Base-by-base conservation (phyloP, 2,113 vertebrate species). In the Zosterops borbonicus region DNA sequence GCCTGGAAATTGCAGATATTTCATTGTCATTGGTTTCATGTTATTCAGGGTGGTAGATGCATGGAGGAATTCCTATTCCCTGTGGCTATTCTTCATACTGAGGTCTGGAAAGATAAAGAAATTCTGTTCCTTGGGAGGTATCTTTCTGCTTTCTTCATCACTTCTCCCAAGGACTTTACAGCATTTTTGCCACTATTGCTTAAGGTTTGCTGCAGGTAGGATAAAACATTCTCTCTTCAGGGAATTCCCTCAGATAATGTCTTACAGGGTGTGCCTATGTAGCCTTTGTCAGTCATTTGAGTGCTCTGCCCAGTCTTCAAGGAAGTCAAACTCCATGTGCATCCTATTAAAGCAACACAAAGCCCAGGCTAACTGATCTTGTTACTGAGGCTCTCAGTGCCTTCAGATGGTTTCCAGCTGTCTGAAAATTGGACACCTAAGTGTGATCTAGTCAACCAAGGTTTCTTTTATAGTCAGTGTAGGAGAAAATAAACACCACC, bases 31-130 rank as follows among this genome's bases (percentile, higher is more conserved):
- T 80, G 70, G 44, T 87, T 92, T 95, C 76, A 77, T 6, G 23
- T 94, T 95, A 93, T 88, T 81, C n/a, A 44, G 63, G 35, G 52
- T 82, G 81, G 89, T 82, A 89, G 84, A 84, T 52, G 12, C 70
- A 80, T 59, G 46, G 76, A 95, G 80, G 91, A 95, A 96, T 96
- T 96, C 67, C 52, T 87, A 18, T 85, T 71, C 88, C 94, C 92
- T 10, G 4, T 83, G 77, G 94, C 90, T 76, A 81, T 70, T 92
- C 62, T 44, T 53, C 80, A 29, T 31, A 42, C 41, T 73, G 77
- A 93, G 59, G 65, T 89, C 80, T 94, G n/a, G 55, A 21, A 63
- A 95, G 93, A 97, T 94, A 96, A 97, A 89, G 87, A 92, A 87
- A 86, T 87, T 82, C 67, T 44, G 3, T 64, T 92, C 86, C 79